Evolutionary conservation across 2,888 invertebrate genomes (phyloP).

Genomic region (Leucoma salicis): DNA sequence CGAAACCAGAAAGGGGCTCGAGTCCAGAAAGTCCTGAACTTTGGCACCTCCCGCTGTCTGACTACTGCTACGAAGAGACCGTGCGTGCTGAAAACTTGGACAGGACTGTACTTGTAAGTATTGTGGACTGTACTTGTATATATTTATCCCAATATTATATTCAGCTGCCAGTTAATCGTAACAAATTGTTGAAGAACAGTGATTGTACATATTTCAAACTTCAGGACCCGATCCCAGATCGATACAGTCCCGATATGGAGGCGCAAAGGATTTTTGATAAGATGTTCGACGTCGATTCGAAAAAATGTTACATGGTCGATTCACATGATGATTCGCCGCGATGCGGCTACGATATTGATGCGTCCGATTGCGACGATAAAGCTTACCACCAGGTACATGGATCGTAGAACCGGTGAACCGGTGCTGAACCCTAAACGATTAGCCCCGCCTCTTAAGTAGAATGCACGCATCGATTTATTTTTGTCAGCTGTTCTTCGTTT

Average conservation of each 20-base stretch:
- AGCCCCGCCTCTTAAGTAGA: conserved; percentile 72
- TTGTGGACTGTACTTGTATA: neutral
- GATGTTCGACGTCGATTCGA: conserved; percentile 80
- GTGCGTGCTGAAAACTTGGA: conserved; percentile 68
- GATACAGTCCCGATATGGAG: conserved; percentile 82
- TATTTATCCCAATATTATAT: conserved; percentile 2
- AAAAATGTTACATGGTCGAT: conserved; percentile 71
- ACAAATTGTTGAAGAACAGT: conserved; percentile 25
- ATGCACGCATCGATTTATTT: conserved; percentile 79
- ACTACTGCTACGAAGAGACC: conserved; percentile 71
- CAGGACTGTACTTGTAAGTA: conserved; percentile 74
- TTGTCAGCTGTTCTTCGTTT: conserved; percentile 62
- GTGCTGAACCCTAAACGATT: conserved; percentile 59
- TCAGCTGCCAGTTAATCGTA: neutral
- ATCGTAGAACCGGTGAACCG: conserved; percentile 72
- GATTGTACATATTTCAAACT: conserved; percentile 68
- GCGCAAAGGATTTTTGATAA: conserved; percentile 82
- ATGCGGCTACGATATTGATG: conserved; percentile 77
- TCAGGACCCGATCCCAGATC: conserved; percentile 79
- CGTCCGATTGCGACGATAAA: conserved; percentile 78
- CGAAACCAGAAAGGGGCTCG: conserved; percentile 59
- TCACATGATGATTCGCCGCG: conserved; percentile 71
- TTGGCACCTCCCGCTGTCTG: conserved; percentile 64
- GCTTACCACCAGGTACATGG: conserved; percentile 74
- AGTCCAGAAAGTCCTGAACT: conserved; percentile 71